Evolutionary conservation across 1,140 invertebrate species (phyloP), one percentile per base, ranked within the genome.

Genomic region (Rhopalosiphum padi): DNA sequence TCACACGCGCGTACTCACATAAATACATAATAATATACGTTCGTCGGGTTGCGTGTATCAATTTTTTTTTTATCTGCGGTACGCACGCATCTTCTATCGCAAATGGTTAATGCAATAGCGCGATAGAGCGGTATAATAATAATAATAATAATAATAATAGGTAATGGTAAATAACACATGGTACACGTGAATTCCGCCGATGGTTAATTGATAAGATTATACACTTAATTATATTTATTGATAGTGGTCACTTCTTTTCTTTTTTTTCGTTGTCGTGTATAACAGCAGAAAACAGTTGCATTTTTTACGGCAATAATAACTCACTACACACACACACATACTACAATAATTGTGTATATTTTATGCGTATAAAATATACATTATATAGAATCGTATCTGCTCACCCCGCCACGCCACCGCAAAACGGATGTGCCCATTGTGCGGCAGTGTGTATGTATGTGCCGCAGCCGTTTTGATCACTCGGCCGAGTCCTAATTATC

Each of bases 401-500:
- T 68, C 60, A 30, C 30, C 60, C 2, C 55, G 55, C n/a, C 46
- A 25, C 21, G 43, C 9, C 23, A 18, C 25, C 51, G 15, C 89
- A 43, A 90, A 90, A 90, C 89, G 89, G 89, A 90, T 90, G 89
- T 90, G 23, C 37, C 53, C 89, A 90, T 90, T 90, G 89, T 90
- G 37, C 30, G 46, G 46, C 35, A 18, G 15, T 77, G n/a, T 68
- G 22, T 43, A 41, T 25, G 82, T 51, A 48, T 88, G 43, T n/a
- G 85, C 46, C 87, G 53, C 15, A 68, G 37, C 53, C 37, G 53
- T 90, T 88, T 68, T 68, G 53, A 90, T 90, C 89, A 90, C 89
- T 90, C 89, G 89, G 53, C 89, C 89, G 89, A 90, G 89, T 90
- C 89, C 53, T 90, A 90, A 68, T 90, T 90, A 90, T 90, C 89